These are phyloP conservation scores for Urocitellus parryii DNA, from an alignment of 2,113 vertebrate species.

Conservation along the genomic window DNA sequence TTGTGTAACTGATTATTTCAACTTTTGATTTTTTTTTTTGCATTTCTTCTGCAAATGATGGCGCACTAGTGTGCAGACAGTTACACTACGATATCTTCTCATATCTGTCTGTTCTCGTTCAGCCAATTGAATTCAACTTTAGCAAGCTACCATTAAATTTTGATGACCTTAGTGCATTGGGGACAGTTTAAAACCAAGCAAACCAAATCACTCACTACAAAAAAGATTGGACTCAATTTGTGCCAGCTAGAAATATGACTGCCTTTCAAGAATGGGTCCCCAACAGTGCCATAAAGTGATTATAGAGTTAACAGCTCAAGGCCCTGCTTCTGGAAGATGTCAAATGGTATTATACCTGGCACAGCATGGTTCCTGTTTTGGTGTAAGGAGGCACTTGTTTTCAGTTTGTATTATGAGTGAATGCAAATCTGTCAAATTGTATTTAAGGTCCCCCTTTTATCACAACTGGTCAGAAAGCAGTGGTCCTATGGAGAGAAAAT, in stretches of 20 bases:
- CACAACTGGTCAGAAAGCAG: background rate
- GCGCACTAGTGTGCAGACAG: background rate
- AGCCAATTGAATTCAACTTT: background rate
- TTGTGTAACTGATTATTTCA: background rate
- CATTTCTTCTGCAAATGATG: background rate
- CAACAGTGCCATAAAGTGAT: background rate
- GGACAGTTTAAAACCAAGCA: background rate
- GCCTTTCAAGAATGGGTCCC: slow-evolving; percentile 22
- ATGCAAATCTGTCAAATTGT: background rate
- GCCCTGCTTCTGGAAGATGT: background rate
- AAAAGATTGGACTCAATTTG: background rate
- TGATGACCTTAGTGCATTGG: background rate
- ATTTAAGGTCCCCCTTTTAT: background rate
- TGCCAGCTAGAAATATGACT: slow-evolving; percentile 14
- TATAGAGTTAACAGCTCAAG: background rate
- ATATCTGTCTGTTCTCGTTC: background rate
- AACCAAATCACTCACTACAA: background rate
- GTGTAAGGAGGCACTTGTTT: background rate
- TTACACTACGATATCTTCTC: background rate
- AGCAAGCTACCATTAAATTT: background rate
- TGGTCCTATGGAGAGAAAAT: background rate
- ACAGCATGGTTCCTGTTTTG: background rate
- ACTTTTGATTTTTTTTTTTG: background rate
- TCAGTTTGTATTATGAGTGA: background rate
- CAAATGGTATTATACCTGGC: background rate